Evolutionary conservation across 2,797 vertebrate genomes (phyloP), one percentile per base, ranked within the genome.

Genomic region (Pempheris klunzingeri): DNA sequence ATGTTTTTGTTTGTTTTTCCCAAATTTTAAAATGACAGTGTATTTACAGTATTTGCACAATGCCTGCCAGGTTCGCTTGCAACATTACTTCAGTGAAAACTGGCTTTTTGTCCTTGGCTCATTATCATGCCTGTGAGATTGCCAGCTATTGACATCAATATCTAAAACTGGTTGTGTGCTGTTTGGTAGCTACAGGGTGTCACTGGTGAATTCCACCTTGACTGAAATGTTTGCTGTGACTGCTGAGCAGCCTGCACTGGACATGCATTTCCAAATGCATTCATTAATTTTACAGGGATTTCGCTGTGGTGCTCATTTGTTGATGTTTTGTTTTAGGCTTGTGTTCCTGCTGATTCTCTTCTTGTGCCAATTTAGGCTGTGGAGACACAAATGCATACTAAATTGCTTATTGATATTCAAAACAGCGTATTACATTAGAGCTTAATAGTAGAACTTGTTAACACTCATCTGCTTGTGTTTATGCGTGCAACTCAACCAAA

Each of bases 61-160:
- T 58, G 74, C 59, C 68, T 74, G 62, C 32, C 20, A 78, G 60
- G 54, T 72, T 80, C 52, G 73, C 53, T 44, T 71, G 30, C 20
- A 38, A 74, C 77, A 78, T 74, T 65, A 46, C 55, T 78, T 84
- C 39, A 67, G 34, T 30, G 30, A 77, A n/a, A 55, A 55, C 60
- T 3, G 5, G n/a, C 39, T 74, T 75, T 76, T 78, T 80, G 44
- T 79, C 85, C 67, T 79, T 63, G 79, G 64, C 79, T 87, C 82
- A 85, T 85, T 83, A 83, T 84, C 75, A 67, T 17, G 0, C 72
- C 72, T 60, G 34, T 32, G 77, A 77, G 77, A 75, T 83, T 59
- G 71, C 61, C 70, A 80, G 61, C 74, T 71, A 82, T 75, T 80
- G 79, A 83, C 81, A 84, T 88, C 84, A 60, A 73, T 67, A 81